A percentile compares a stretch with the other conserved stretches of the same genome.
phyloP scores from a whole-genome alignment of 2,113 vertebrate species.

The Ariopsis seemanni region DNA sequence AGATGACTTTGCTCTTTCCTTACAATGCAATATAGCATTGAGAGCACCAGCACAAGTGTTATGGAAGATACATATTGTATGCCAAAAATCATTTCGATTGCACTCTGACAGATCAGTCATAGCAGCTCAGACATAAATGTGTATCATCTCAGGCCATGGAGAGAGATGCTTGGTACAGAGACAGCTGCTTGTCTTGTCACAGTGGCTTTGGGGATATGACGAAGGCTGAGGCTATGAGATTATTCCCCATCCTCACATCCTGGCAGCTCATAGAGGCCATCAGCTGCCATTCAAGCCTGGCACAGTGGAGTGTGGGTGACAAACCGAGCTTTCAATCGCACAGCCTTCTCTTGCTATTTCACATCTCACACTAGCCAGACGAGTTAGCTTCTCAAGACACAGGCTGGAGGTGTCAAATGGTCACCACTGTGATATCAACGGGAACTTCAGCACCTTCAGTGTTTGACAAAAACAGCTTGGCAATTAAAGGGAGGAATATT shows the following conservation, averaged over 20 bases:
- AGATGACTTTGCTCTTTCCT: conserved; percentile 8
- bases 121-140: conserved; percentile 44
- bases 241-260: conserved; percentile 32
- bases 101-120: conserved; percentile 48
- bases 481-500: not conserved
- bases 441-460: conserved; percentile 6
- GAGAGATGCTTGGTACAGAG: conserved; percentile 56
- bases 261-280: conserved; percentile 42
- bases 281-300: conserved; percentile 46
- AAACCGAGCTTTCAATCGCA: conserved; percentile 24
- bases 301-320: conserved; percentile 40
- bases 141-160: conserved; percentile 39
- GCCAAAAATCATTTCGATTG: conserved; percentile 42
- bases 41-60: conserved; percentile 6
- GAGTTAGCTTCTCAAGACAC: conserved; percentile 14
- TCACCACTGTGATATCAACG: conserved; percentile 41
- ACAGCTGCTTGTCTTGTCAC: conserved; percentile 67
- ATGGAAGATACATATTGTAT: conserved; percentile 37
- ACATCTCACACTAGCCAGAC: conserved; percentile 34
- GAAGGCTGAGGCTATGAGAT: conserved; percentile 60
- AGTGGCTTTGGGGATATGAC: conserved; percentile 51
- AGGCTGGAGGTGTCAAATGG: conserved; percentile 44
- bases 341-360: conserved; percentile 20
- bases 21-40: not conserved
- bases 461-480: conserved; percentile 33